These are phyloP conservation scores for Galagoides demidoff DNA, from an alignment of 2,797 vertebrate genomes.

Conservation along the genomic window DNA sequence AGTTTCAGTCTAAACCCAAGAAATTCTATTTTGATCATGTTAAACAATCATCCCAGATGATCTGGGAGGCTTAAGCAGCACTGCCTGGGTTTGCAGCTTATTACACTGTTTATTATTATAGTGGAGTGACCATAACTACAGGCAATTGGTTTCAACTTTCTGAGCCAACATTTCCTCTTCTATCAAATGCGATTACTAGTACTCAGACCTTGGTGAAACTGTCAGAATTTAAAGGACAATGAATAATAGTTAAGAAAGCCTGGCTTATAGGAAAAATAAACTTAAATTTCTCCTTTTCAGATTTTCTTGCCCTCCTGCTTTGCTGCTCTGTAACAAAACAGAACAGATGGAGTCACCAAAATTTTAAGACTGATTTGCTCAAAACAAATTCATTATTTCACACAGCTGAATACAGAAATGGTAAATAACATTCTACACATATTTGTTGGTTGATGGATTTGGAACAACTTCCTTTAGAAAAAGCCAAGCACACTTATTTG, in stretches of 20 bases:
- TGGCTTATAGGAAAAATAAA: background rate
- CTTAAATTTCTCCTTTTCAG: background rate
- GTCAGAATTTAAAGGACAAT: background rate
- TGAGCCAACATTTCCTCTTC: background rate
- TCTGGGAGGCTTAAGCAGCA: background rate
- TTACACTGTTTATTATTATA: background rate
- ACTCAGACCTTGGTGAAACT: background rate
- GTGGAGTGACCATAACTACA: too few relatives aligned
- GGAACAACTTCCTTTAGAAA: background rate
- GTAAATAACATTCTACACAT: slow-evolving; percentile 23
- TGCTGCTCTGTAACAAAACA: slow-evolving; percentile 7
- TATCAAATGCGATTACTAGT: background rate
- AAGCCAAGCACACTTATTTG: background rate
- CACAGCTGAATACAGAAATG: background rate
- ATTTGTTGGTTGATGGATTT: slow-evolving; percentile 23
- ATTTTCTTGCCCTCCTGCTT: background rate
- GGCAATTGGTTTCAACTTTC: background rate
- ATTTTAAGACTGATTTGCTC: background rate
- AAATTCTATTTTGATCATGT: background rate
- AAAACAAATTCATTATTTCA: background rate
- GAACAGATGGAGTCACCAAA: background rate
- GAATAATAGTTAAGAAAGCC: background rate
- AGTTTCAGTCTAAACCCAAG: background rate
- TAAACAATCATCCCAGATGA: background rate
- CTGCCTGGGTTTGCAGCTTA: background rate